phyloP scores from a whole-genome alignment of 1,140 invertebrate genomes.

The Brachionus plicatilis region DNA sequence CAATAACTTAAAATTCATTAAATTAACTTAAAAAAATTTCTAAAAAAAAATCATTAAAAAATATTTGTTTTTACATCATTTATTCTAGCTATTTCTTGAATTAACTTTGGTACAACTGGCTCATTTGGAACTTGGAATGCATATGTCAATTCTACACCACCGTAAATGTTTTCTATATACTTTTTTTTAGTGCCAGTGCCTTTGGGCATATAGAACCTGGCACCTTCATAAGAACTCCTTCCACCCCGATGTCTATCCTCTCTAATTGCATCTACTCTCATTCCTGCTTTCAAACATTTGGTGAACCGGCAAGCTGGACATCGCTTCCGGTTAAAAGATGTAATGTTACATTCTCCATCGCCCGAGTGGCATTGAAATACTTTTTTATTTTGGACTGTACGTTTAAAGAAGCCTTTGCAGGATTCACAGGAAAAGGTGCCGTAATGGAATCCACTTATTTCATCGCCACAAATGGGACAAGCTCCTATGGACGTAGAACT shows the following conservation, averaged over 20 bases:
- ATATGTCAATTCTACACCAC: slow-evolving; percentile 34
- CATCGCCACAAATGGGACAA: slow-evolving; percentile 88
- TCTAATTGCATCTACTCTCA: slow-evolving; percentile 92
- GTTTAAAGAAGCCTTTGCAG: slow-evolving; percentile 94
- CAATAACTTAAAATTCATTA: slow-evolving; percentile 44
- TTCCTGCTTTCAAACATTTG: slow-evolving; percentile 88
- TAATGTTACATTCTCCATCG: slow-evolving; percentile 78
- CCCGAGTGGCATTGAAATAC: slow-evolving; percentile 82
- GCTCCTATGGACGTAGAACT: slow-evolving; percentile 61
- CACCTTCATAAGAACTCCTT: slow-evolving; percentile 74
- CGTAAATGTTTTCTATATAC: slow-evolving; percentile 40
- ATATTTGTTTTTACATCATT: background rate
- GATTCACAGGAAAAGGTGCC: slow-evolving; percentile 90
- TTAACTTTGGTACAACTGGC: slow-evolving; percentile 26
- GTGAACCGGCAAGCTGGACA: slow-evolving; percentile 94
- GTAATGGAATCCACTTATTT: slow-evolving; percentile 63
- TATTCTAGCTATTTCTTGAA: slow-evolving; percentile 37
- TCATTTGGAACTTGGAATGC: slow-evolving; percentile 41
- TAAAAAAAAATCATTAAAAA: background rate
- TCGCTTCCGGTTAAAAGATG: slow-evolving; percentile 83
- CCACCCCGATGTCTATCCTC: slow-evolving; percentile 89
- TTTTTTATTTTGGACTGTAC: slow-evolving; percentile 94
- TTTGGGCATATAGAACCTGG: slow-evolving; percentile 38
- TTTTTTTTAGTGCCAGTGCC: slow-evolving; percentile 44
- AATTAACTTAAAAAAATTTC: background rate